Base-by-base conservation (phyloP, 2,888 invertebrate genomes). In the Lasioglossum lativentre region DNA sequence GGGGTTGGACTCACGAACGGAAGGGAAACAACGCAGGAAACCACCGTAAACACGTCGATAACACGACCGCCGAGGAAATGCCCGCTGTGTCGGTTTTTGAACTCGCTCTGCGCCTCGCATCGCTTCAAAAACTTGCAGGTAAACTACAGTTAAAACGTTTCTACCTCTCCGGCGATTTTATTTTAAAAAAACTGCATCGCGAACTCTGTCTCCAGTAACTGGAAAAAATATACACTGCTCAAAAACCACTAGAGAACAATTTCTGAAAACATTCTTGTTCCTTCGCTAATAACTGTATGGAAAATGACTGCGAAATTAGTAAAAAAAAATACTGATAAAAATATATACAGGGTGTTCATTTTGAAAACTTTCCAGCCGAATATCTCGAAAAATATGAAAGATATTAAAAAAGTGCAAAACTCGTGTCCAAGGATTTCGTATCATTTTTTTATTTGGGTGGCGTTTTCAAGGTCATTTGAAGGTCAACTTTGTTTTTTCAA, bases 71-170 rank as follows among this genome's bases (percentile, higher is more conserved):
- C 87, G 86, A 88, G 80, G 82, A 91, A 91, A 85, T 94, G 93
- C 77, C 93, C 92, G 4, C 88, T 94, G 42, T 92, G 94, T 78
- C 91, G 93, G 81, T 94, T 94, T 87, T 87, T 94, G 45, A 93
- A 92, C 77, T 93, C 93, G 8, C 91, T 98, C 45, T 98, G 97
- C 94, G 96, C 96, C 75, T 97, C 97, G 52, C 97, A 97, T 95
- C 96, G 97, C 92, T 98, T 98, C 95, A 96, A 96, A 93, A 97
- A 98, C 95, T 96, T 97, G 74, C 97, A 98, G 96, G 98, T 98
- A 95, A 96, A 66, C 66, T 59, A 23, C 19, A 8, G 27, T 30
- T 63, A 0, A 68, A 68, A 12, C 23, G 19, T 34, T 66, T 34
- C 66, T 16, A 14, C n/a, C 40, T n/a, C 27, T 40, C 27, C 42